Evolutionary conservation across 2,797 vertebrate species (phyloP).

Genomic region (Hippoglossus hippoglossus): DNA sequence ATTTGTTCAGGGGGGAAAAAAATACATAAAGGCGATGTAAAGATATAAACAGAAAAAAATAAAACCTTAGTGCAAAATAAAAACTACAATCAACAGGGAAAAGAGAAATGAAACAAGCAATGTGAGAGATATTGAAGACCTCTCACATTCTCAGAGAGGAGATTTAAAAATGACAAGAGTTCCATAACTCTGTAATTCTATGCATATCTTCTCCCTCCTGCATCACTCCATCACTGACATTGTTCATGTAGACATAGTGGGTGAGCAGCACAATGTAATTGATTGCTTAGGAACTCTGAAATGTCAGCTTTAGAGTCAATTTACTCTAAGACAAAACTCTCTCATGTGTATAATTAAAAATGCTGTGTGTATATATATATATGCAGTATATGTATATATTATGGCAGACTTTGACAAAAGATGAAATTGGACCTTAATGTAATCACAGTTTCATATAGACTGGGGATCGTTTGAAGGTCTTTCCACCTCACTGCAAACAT

Average conservation of each 20-base stretch:
- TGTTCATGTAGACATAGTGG: slow-evolving; percentile 23
- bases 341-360: slow-evolving; percentile 26
- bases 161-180: neutral
- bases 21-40: neutral
- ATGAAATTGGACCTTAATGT: no score
- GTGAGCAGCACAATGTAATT: slow-evolving; percentile 5
- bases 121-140: slow-evolving; percentile 14
- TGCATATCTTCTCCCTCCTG: slow-evolving; percentile 4
- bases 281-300: slow-evolving; percentile 38
- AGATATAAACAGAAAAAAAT: neutral
- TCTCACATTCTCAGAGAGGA: neutral
- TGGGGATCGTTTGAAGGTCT: no score
- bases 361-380: neutral
- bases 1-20: neutral
- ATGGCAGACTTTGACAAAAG: no score
- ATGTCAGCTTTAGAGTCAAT: slow-evolving; percentile 2
- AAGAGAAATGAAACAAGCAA: neutral
- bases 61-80: neutral
- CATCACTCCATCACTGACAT: slow-evolving; percentile 13
- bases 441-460: no score
- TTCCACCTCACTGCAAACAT: slow-evolving; percentile 23
- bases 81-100: neutral
- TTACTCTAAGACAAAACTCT: slow-evolving; percentile 24
- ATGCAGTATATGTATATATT: no score
- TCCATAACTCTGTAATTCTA: slow-evolving; percentile 9